Base-by-base conservation (phyloP, 2,797 vertebrate genomes). In the Heterohyrax brucei region DNA sequence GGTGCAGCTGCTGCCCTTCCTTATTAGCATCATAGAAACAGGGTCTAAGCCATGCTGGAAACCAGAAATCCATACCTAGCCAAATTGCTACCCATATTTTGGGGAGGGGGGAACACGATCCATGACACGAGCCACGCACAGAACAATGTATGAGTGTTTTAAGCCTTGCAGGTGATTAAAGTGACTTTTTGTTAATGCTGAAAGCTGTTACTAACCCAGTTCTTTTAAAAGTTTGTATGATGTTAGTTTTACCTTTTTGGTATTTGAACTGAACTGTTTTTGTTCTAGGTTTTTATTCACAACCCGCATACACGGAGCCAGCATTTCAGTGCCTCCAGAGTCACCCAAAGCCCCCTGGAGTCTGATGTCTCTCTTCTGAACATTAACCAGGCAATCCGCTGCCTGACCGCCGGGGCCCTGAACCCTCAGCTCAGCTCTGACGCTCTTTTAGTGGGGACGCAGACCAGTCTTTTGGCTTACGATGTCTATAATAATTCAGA, bases 401-500 rank as follows among this genome's bases (percentile, higher is more conserved):
- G 99, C 97, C 98, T 99, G 59, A 98, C 99, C 2, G 99, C 99
- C 0, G 99, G 99, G 14, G 91, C 97, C 7, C 92, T 99, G 96
- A 98, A 99, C 76, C 99, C 99, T 30, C 98, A 98, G 79, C 99
- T 99, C 61, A 98, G 98, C 2, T 99, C 98, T 59, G 99, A 99
- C 97, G 98, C 99, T 0, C 99, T 99, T 26, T 97, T 99, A 75
- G 99, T 99, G 90, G 99, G 99, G 90, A 99, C 99, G 2, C 99
- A 99, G 97, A 99, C 99, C 56, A 99, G 99, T 97, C 99, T 99
- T 82, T 97, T 99, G 98, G 99, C 99, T 64, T 99, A 99, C 0
- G 99, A 99, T 81, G 99, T 99, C n/a, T 99, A 99, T 93, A 99
- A 99, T 97, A 99, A 99, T 92, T 98, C 99, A 0, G 99, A 99